Base-by-base conservation (phyloP, 2,113 vertebrate species). In the Phylloscopus trochilus region DNA sequence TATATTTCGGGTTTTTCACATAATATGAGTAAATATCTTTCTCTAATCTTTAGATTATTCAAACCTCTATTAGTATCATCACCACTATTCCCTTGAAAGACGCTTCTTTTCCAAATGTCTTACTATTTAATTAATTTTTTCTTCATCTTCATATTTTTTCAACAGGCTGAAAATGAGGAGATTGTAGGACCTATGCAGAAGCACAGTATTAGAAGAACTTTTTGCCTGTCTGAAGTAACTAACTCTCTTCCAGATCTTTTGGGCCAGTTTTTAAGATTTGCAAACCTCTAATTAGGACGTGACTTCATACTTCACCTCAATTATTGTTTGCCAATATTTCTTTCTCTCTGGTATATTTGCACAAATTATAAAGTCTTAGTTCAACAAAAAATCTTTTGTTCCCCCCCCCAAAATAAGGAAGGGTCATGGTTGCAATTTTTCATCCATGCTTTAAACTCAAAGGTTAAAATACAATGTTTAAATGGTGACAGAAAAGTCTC, bases 381-480 rank as follows among this genome's bases (percentile, higher is more conserved):
- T 89, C 78, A 93, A 92, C 41, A 84, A 66, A 66, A 56, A 84
- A 74, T 83, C 33, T 84, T 87, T 73, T 92, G 63, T 79, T 90
- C 72, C 28, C 60, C 15, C 14, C 58, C 56, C 58, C 9, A 66
- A 90, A 63, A 52, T 86, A 62, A 83, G 39, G 12, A 44, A 82
- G 82, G 88, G 91, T 97, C 64, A 92, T 49, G 89, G 90, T 95
- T 95, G 94, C 41, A 96, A 96, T 97, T 97, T 98, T 95, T 96
- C 52, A 63, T 81, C 43, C 73, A 93, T 85, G 24, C 46, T 96
- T 98, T 93, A 96, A 96, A 97, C 63, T 75, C 66, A 97, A 39
- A 98, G 95, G 97, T 96, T 98, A 98, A 96, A 97, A 97, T 96
- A 96, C 73, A 81, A 92, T 92, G 93, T 89, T 96, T 94, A 94